Evolutionary conservation across 2,888 invertebrate genomes (phyloP).

Genomic region (Hybos culiciformis): DNA sequence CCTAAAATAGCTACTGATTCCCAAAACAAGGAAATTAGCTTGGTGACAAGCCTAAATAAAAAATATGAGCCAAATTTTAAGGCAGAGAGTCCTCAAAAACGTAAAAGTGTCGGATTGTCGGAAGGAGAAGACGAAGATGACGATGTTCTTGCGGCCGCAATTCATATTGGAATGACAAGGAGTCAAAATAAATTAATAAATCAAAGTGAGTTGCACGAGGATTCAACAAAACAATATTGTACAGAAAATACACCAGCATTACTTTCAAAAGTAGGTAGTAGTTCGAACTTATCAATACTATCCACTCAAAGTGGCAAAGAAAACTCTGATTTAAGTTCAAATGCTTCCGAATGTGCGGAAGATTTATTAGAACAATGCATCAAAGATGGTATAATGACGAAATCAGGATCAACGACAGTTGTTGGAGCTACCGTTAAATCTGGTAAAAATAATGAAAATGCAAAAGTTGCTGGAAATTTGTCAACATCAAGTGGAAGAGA

Average conservation of each 20-base stretch:
- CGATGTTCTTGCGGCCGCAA: constrained; percentile 54
- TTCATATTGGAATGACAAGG: constrained; percentile 52
- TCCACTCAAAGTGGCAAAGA: constrained; percentile 33
- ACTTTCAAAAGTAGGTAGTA: constrained; percentile 72
- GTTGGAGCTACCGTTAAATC: too few relatives aligned
- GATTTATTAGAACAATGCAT: constrained; percentile 34
- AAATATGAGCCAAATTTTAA: neutral
- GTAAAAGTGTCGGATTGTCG: constrained; percentile 10
- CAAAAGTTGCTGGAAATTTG: neutral
- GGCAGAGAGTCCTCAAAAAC: neutral
- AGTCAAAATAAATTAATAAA: constrained; percentile 11
- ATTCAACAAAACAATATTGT: constrained; percentile 62
- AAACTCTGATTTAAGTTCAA: constrained; percentile 31
- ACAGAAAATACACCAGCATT: constrained; percentile 82
- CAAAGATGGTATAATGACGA: constrained; percentile 32
- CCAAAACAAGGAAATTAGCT: constrained; percentile 16
- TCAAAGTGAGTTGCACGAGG: constrained; percentile 26
- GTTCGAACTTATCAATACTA: constrained; percentile 62
- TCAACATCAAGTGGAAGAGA: constrained; percentile 14
- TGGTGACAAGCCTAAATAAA: constrained; percentile 10
- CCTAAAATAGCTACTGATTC: constrained; percentile 27
- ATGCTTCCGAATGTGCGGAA: constrained; percentile 29
- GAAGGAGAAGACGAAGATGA: constrained; percentile 26
- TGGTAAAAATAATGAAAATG: neutral
- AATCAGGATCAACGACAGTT: too few relatives aligned